These are phyloP conservation scores for Sciurus vulgaris DNA, from an alignment of 2,797 vertebrate species.

Conservation along the genomic window DNA sequence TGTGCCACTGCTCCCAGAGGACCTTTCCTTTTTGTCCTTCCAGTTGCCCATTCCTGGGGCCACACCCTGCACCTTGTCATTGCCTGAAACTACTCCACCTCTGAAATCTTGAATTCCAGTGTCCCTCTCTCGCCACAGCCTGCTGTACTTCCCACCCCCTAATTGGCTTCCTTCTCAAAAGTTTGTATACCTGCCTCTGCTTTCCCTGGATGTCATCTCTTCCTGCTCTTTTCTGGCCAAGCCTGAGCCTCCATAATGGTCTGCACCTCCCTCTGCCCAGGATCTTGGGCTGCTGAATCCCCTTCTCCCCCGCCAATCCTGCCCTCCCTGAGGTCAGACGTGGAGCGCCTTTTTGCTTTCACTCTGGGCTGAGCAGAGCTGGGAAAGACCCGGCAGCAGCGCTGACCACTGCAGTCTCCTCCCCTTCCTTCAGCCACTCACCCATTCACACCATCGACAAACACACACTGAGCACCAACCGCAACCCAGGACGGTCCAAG, in stretches of 20 bases:
- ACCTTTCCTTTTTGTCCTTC: neutral
- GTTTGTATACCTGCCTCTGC: neutral
- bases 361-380: fast-evolving
- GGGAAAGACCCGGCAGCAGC: fast-evolving
- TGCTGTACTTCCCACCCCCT: neutral
- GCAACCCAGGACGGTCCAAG: fast-evolving
- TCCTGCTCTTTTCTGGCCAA: neutral
- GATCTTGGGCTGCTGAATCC: fast-evolving
- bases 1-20: neutral
- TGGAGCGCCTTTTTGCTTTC: neutral
- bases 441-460: too few relatives aligned
- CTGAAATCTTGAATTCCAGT: neutral
- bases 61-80: constrained; percentile 40
- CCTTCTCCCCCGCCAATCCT: neutral
- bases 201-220: neutral
- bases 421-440: neutral
- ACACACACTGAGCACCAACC: neutral
- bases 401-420: fast-evolving
- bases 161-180: neutral
- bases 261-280: neutral
- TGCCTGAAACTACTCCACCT: constrained; percentile 69
- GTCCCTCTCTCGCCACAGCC: neutral
- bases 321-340: neutral
- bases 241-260: neutral
- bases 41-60: constrained; percentile 33